phyloP scores from a whole-genome alignment of 2,797 vertebrate genomes.

The Phataginus tricuspis region DNA sequence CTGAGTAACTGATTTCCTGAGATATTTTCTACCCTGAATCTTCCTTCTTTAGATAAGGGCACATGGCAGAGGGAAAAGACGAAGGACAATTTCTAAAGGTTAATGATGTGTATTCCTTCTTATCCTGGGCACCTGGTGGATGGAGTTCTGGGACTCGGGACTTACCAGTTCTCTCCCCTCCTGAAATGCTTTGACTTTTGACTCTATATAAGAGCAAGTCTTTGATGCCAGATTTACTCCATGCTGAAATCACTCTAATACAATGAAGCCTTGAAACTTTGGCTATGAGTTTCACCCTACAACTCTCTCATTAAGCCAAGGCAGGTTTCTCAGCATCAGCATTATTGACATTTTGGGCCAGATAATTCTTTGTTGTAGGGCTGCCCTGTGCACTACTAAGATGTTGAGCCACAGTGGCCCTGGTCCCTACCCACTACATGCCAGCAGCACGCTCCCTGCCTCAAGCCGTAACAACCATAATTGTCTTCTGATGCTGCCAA shows the following conservation, averaged over 20 bases:
- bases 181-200: not conserved
- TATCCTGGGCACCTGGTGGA: no score
- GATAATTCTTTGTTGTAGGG: not conserved
- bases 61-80: not conserved
- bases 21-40: not conserved
- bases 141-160: accelerated
- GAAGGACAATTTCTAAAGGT: not conserved
- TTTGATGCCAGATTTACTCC: not conserved
- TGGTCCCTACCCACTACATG: not conserved
- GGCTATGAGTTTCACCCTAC: accelerated
- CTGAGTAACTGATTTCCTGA: not conserved
- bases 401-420: no score
- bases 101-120: not conserved
- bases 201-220: not conserved
- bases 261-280: not conserved
- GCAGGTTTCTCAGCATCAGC: not conserved
- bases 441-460: accelerated
- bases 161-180: not conserved
- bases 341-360: not conserved
- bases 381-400: not conserved
- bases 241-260: not conserved
- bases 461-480: not conserved
- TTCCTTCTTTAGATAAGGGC: not conserved
- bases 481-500: not conserved
- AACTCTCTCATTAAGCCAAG: not conserved